phyloP scores from a whole-genome alignment of 2,113 vertebrate species.

The Syngnathus floridae region DNA sequence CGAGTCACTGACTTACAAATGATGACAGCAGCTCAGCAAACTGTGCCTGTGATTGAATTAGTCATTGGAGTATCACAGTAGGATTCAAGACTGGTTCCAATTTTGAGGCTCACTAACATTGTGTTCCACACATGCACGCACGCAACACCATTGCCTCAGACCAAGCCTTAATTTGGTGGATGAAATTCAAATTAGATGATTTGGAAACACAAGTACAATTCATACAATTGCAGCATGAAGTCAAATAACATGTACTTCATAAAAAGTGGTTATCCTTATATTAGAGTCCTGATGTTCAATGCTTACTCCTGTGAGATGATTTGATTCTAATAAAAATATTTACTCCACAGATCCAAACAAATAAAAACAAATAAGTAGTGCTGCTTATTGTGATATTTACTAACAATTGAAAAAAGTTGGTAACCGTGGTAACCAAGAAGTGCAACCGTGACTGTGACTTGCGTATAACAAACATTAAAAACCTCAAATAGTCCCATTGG shows the following conservation, averaged over 20 bases:
- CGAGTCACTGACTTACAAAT: constrained; percentile 2
- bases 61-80: neutral
- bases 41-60: neutral
- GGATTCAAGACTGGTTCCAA: neutral
- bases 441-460: no score
- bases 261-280: neutral
- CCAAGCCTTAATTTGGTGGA: constrained; percentile 22
- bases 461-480: no score
- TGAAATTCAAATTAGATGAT: constrained; percentile 18
- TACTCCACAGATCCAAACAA: no score
- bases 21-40: neutral
- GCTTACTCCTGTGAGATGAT: no score
- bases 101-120: constrained; percentile 1
- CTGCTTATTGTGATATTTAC: no score
- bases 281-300: no score
- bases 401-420: no score
- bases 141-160: neutral
- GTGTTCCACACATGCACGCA: neutral
- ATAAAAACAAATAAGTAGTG: no score
- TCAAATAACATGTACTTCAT: neutral
- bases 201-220: neutral
- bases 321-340: no score
- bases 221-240: neutral
- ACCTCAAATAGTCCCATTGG: no score
- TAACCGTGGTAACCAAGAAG: no score